Evolutionary conservation across 2,113 vertebrate species (phyloP).

Genomic region (Datnioides undecimradiatus): DNA sequence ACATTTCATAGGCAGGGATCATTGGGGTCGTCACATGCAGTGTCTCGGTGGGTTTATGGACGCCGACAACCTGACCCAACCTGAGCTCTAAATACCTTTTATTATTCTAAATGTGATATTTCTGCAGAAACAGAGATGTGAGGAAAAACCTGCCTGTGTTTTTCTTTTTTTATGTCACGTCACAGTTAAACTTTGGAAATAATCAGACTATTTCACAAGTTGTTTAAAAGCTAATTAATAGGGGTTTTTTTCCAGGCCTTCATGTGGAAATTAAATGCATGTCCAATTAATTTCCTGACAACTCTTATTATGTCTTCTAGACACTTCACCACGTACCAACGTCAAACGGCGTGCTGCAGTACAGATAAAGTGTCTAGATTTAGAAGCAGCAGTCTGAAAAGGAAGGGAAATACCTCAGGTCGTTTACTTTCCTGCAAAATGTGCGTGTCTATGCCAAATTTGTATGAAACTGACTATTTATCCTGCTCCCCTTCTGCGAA

Average conservation of each 20-base stretch:
- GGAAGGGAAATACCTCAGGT: not conserved
- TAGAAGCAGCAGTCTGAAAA: not conserved
- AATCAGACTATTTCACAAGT: not conserved
- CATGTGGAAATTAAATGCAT: not conserved
- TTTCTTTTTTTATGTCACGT: not conserved
- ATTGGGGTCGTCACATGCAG: not conserved
- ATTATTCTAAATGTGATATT: not conserved
- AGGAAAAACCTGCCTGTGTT: too few species aligned
- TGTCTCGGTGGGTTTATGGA: not conserved
- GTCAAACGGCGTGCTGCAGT: not conserved
- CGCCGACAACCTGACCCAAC: not conserved
- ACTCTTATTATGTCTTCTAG: not conserved
- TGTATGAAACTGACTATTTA: not conserved
- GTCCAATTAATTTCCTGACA: not conserved
- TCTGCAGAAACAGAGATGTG: not conserved
- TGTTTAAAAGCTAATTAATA: not conserved
- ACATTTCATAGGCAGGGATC: constrained; percentile 18
- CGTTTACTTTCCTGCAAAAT: not conserved
- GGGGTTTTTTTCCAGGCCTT: not conserved
- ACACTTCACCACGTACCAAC: not conserved
- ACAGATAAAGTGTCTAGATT: not conserved
- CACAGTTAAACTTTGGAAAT: not conserved
- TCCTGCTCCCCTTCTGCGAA: not conserved
- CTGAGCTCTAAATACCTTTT: not conserved
- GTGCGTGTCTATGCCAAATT: not conserved